Percentiles rank a stretch among this genome's conserved stretches.
Conservation (phyloP, 2,888 invertebrate species). For the Ditylenchus weischeri region DNA sequence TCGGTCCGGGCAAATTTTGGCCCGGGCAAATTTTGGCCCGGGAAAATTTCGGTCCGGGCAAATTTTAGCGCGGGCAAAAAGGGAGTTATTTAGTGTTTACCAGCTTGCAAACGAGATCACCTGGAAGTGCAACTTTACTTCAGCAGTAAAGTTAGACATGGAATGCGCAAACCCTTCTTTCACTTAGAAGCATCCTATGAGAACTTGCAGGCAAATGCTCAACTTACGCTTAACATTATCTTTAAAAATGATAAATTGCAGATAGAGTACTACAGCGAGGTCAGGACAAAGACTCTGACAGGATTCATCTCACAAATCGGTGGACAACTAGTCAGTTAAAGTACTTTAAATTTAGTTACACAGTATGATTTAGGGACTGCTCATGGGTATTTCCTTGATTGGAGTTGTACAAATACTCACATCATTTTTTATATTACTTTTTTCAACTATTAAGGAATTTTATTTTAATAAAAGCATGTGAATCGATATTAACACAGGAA, state of each 20-base stretch:
- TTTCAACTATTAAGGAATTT: not conserved
- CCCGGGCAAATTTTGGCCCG: too few species aligned
- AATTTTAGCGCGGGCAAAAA: not conserved
- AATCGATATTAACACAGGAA: too few species aligned
- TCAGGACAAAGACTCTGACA: slow-evolving; percentile 15
- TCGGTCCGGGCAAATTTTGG: too few species aligned
- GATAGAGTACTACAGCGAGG: slow-evolving; percentile 24
- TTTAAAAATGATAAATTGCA: not conserved
- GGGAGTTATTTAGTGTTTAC: slow-evolving; percentile 18
- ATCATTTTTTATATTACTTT: not conserved
- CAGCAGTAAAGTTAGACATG: slow-evolving; percentile 6
- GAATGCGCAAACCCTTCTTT: slow-evolving; percentile 10
- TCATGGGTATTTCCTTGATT: slow-evolving; percentile 26
- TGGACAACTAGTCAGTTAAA: slow-evolving; percentile 23
- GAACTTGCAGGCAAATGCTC: slow-evolving; percentile 22
- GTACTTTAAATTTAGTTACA: not conserved
- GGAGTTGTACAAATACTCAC: slow-evolving; percentile 27
- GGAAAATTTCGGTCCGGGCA: too few species aligned
- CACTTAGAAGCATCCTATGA: slow-evolving; percentile 31
- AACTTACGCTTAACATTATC: too few species aligned
- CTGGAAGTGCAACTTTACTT: slow-evolving; percentile 23
- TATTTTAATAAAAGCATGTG: not conserved
- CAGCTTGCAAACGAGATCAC: slow-evolving; percentile 21
- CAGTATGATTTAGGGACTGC: slow-evolving; percentile 17
- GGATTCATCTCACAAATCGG: slow-evolving; percentile 31